phyloP scores from a whole-genome alignment of 1,140 invertebrate genomes.

The Cotesia typhae region DNA sequence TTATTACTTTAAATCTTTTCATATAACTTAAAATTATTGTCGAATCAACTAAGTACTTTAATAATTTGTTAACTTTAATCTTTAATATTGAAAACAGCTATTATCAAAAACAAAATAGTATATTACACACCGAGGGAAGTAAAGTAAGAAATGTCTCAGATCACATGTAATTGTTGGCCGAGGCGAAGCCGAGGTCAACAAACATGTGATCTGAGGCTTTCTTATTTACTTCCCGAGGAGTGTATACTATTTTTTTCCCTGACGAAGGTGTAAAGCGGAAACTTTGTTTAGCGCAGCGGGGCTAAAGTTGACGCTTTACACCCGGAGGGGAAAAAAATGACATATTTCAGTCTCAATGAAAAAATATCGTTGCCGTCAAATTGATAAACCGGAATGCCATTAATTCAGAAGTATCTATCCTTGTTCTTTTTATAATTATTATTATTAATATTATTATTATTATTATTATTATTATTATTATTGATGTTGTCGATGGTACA shows the following conservation, averaged over 20 bases:
- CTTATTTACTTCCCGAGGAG: too few relatives aligned
- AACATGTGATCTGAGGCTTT: too few relatives aligned
- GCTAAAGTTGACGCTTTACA: too few relatives aligned
- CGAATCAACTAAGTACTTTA: slow-evolving; percentile 29
- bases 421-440: slow-evolving; percentile 1
- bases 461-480: slow-evolving; percentile 15
- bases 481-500: slow-evolving; percentile 28
- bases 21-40: slow-evolving; percentile 22
- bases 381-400: slow-evolving; percentile 36
- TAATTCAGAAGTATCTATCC: slow-evolving; percentile 24
- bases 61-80: slow-evolving; percentile 24
- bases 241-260: too few relatives aligned
- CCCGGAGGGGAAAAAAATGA: too few relatives aligned
- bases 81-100: slow-evolving; percentile 17
- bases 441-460: slow-evolving; percentile 11
- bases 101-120: slow-evolving; percentile 22
- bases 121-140: too few relatives aligned
- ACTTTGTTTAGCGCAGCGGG: too few relatives aligned
- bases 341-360: slow-evolving; percentile 36
- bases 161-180: too few relatives aligned
- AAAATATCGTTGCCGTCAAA: slow-evolving; percentile 32
- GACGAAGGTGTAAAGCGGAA: too few relatives aligned
- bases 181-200: too few relatives aligned
- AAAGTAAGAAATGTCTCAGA: too few relatives aligned
- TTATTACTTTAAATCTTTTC: slow-evolving; percentile 9